Conservation (phyloP, 2,797 vertebrate species). For the Sebastes trivittatus region DNA sequence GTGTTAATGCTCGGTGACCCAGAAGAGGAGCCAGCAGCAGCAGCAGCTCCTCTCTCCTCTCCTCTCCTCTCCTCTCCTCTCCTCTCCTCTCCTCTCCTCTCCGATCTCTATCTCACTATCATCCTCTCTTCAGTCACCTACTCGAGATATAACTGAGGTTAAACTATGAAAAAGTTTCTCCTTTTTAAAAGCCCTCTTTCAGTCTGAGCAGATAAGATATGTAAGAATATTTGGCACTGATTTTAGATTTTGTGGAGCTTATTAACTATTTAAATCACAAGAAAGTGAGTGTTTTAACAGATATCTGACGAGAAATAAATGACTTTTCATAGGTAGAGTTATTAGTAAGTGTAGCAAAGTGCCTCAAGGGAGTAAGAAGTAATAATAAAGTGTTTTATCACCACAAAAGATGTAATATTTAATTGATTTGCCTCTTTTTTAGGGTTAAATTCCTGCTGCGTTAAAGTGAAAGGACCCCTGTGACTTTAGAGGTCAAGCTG, state of each 20-base stretch:
- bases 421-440: neutral
- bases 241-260: neutral
- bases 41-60: constrained; percentile 35
- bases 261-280: neutral
- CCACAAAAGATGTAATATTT: accelerated
- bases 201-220: neutral
- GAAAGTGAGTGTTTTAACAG: neutral
- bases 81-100: neutral
- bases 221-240: neutral
- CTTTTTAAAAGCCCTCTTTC: neutral
- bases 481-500: constrained; percentile 13
- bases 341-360: neutral
- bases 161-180: neutral
- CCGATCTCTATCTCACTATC: neutral
- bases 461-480: neutral
- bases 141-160: neutral
- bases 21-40: constrained; percentile 47
- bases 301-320: neutral
- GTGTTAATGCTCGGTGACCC: constrained; percentile 76
- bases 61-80: neutral
- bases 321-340: neutral
- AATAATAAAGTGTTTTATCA: neutral
- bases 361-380: neutral
- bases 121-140: neutral
- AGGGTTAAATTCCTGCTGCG: neutral